Conservation (phyloP, 2,113 vertebrate species). For the Uropsilus gracilis region DNA sequence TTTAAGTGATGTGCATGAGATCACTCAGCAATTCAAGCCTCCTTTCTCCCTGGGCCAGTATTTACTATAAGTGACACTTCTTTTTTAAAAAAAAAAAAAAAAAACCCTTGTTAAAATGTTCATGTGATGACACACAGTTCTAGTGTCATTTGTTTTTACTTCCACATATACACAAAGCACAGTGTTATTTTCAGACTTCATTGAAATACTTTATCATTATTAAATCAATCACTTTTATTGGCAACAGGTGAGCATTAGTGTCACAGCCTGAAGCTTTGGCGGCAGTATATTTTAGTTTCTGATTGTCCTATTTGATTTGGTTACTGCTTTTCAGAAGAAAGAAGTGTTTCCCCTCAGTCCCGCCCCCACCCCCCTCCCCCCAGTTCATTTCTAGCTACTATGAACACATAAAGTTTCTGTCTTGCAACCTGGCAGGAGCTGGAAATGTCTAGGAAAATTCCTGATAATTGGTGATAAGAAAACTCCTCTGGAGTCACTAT, state of each 20-base stretch:
- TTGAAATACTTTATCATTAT: background rate
- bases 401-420: slow-evolving; percentile 60
- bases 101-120: background rate
- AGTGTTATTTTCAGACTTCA: background rate
- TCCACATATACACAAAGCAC: background rate
- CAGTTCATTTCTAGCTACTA: background rate
- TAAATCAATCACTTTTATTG: background rate
- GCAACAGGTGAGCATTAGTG: background rate
- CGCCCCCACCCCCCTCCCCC: too few relatives aligned
- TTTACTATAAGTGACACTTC: background rate
- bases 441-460: slow-evolving; percentile 73
- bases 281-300: background rate
- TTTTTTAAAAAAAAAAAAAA: too few relatives aligned
- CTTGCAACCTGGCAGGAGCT: slow-evolving; percentile 58
- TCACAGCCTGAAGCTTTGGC: background rate
- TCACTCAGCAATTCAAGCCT: background rate
- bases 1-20: background rate
- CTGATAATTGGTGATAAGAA: slow-evolving; percentile 70
- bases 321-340: slow-evolving; percentile 60
- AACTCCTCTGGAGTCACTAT: slow-evolving; percentile 49
- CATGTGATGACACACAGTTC: background rate
- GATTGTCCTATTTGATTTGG: slow-evolving; percentile 44
- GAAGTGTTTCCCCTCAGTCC: background rate
- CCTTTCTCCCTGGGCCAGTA: background rate
- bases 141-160: slow-evolving; percentile 18